Evolutionary conservation across 2,113 vertebrate genomes (phyloP).

Genomic region (Gambusia affinis): DNA sequence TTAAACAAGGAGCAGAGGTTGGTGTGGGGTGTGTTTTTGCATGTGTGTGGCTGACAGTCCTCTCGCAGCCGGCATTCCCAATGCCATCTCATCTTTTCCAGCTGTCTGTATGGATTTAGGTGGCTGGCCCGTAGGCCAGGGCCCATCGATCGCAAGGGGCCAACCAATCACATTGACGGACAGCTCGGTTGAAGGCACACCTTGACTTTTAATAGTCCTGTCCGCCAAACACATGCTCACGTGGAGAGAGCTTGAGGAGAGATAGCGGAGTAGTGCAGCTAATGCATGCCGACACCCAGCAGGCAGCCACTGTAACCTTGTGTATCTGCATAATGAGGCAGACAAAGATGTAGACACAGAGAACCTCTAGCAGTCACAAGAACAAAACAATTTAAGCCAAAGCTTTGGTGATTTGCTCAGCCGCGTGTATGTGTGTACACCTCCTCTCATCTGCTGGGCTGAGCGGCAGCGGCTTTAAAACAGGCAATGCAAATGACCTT

Average conservation of each 20-base stretch:
- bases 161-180: conserved; percentile 75
- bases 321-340: conserved; percentile 58
- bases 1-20: conserved; percentile 40
- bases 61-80: conserved; percentile 32
- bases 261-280: conserved; percentile 38
- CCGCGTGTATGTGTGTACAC: conserved; percentile 12
- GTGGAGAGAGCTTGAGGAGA: conserved; percentile 33
- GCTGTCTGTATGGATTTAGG: conserved; percentile 66
- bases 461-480: conserved; percentile 46
- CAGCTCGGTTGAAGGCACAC: conserved; percentile 61
- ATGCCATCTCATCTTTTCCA: conserved; percentile 61
- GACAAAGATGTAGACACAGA: conserved; percentile 41
- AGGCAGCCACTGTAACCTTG: conserved; percentile 58
- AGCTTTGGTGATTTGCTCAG: conserved; percentile 28
- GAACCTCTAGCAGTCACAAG: conserved; percentile 23
- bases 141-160: conserved; percentile 70
- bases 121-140: conserved; percentile 58
- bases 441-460: conserved; percentile 30
- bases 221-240: conserved; percentile 25
- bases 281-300: conserved; percentile 40
- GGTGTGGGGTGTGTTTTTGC: conserved; percentile 14
- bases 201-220: conserved; percentile 65
- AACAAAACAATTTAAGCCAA: conserved; percentile 38
- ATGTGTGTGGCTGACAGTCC: conserved; percentile 31
- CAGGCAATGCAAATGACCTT: conserved; percentile 73